phyloP scores from a whole-genome alignment of 2,888 invertebrate genomes.

The Cancer borealis region DNA sequence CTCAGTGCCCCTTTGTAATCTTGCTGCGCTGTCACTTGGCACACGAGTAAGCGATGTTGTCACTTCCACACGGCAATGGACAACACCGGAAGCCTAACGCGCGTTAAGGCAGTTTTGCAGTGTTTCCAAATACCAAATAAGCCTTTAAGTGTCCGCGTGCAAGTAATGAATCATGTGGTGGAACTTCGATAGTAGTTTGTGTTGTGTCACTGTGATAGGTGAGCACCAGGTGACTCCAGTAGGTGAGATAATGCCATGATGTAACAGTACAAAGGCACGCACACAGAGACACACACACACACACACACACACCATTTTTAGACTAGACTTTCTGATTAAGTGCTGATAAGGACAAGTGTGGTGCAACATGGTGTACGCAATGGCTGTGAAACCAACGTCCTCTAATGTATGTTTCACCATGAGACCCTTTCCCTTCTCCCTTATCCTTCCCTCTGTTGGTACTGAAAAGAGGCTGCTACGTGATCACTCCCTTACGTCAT shows the following conservation, averaged over 20 bases:
- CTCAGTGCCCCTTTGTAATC: not conserved
- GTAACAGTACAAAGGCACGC: not conserved
- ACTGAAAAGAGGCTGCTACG: too few relatives aligned
- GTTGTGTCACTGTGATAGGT: not conserved
- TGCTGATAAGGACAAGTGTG: too few relatives aligned
- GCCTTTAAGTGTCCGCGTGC: not conserved
- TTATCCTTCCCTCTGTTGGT: too few relatives aligned
- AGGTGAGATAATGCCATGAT: not conserved
- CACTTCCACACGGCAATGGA: not conserved
- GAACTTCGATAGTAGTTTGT: not conserved
- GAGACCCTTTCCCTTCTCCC: too few relatives aligned
- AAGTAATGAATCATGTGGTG: not conserved
- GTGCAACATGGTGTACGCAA: too few relatives aligned
- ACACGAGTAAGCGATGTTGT: not conserved
- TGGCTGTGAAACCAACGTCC: too few relatives aligned
- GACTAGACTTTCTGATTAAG: too few relatives aligned
- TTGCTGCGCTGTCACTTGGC: not conserved
- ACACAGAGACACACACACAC: not conserved
- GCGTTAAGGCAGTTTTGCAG: not conserved
- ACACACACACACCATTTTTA: not conserved
- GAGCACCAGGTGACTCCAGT: not conserved
- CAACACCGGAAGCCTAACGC: not conserved
- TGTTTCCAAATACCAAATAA: not conserved
- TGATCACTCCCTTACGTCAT: too few relatives aligned
- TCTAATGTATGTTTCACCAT: too few relatives aligned